Evolutionary conservation across 2,113 vertebrate species (phyloP).

Genomic region (Nanorana parkeri): DNA sequence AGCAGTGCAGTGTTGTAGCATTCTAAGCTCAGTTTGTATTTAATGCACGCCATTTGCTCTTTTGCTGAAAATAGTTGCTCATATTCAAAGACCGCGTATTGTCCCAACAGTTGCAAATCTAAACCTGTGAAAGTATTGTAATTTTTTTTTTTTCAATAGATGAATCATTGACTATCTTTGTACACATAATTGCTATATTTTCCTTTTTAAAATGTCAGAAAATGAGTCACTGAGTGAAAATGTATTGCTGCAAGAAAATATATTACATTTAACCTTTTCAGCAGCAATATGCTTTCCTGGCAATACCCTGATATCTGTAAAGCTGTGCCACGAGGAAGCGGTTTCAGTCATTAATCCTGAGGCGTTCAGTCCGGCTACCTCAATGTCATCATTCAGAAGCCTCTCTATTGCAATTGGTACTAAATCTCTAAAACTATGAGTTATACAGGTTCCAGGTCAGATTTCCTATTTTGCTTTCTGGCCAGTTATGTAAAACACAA

Average conservation of each 20-base stretch:
- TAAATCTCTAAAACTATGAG: too few relatives aligned
- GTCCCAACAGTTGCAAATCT: not conserved
- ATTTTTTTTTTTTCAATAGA: slow-evolving; percentile 3
- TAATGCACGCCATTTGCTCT: not conserved
- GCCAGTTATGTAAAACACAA: too few relatives aligned
- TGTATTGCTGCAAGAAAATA: slow-evolving; percentile 7
- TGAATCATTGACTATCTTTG: slow-evolving; percentile 17
- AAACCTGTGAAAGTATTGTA: not conserved
- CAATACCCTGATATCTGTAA: too few relatives aligned
- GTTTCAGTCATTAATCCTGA: too few relatives aligned
- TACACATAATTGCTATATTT: slow-evolving; percentile 4
- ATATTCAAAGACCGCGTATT: not conserved
- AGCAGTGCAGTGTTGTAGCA: too few relatives aligned
- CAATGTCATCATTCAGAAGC: too few relatives aligned
- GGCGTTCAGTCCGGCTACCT: too few relatives aligned
- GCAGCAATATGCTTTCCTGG: not conserved
- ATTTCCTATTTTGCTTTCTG: too few relatives aligned
- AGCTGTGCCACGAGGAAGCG: too few relatives aligned
- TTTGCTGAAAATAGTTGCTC: not conserved
- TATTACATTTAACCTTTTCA: slow-evolving; percentile 23
- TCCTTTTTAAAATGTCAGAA: slow-evolving; percentile 29
- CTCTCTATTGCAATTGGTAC: too few relatives aligned
- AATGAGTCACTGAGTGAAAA: slow-evolving; percentile 37
- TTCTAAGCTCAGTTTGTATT: too few relatives aligned
- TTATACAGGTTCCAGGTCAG: too few relatives aligned